A percentile compares a stretch with the other conserved stretches of the same genome.
phyloP scores from a whole-genome alignment of 2,113 vertebrate species.

The Channa argus region DNA sequence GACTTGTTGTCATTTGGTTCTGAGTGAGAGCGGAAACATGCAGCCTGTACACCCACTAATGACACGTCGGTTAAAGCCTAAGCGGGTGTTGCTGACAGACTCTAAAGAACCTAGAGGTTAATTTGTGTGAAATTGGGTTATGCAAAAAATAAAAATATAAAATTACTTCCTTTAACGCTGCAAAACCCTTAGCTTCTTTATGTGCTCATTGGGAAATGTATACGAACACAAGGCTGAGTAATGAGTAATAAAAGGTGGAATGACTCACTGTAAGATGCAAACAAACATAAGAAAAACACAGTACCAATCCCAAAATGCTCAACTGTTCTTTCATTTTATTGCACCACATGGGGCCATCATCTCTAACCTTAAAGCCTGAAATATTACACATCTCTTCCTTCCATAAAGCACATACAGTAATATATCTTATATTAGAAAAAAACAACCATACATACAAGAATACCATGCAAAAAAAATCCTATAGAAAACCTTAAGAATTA shows the following conservation, averaged over 20 bases:
- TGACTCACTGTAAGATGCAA: too few species aligned
- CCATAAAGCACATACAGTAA: slow-evolving; percentile 23
- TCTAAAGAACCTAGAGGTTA: too few species aligned
- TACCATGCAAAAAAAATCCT: slow-evolving; percentile 28
- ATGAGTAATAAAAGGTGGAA: not conserved
- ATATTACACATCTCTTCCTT: slow-evolving; percentile 11
- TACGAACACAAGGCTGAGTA: not conserved
- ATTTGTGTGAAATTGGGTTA: too few species aligned
- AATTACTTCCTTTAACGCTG: too few species aligned
- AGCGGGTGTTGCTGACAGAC: too few species aligned
- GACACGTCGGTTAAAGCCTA: too few species aligned
- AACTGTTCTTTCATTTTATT: slow-evolving; percentile 45
- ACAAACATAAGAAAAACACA: not conserved
- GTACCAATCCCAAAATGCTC: not conserved
- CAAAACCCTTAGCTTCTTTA: too few species aligned
- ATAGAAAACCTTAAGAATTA: not conserved
- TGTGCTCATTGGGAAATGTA: not conserved
- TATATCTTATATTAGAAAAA: slow-evolving; percentile 3
- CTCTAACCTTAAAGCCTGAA: slow-evolving; percentile 13
- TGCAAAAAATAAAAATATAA: too few species aligned
- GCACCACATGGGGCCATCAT: slow-evolving; percentile 29
- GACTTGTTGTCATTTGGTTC: too few species aligned
- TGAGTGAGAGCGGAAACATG: too few species aligned
- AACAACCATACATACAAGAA: slow-evolving; percentile 2
- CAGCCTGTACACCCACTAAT: too few species aligned